Evolutionary conservation across 1,140 invertebrate species (phyloP), one percentile per base, ranked within the genome.

Genomic region (Dermatophagoides farinae): DNA sequence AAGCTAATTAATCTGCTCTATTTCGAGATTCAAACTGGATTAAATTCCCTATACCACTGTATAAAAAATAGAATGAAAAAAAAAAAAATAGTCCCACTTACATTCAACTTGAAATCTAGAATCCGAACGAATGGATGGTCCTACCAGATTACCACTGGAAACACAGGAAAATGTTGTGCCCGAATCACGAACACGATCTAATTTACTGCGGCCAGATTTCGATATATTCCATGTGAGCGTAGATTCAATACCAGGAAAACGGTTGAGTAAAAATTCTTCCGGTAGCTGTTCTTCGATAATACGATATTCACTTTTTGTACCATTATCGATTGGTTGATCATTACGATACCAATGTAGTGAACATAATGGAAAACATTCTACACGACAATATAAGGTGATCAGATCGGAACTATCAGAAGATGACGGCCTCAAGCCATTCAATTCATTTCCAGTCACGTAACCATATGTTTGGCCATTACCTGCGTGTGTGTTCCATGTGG

Each of bases 81-180:
- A 39, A 23, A 25, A 37, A 38, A 55, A 44, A 37, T 4, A 20
- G 10, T 43, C 41, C n/a, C 44, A 80, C 84, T 82, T 73, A 90
- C 86, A 92, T 75, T 91, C 86, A 22, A 90, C 85, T 43, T 81
- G 80, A 64, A 91, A 86, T 67, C 80, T 78, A 12, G 85, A 87
- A 25, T 79, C 82, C 67, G 83, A 86, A 59, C 80, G 80, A 43
- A 89, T 85, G 0, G 82, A 81, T 0, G 76, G 71, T 0, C 82
- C 83, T 11, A 82, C 81, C 1, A 71, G 67, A 70, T 89, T 90
- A 6, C 75, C 73, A 12, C 79, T 83, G 55, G 85, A 87, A 53
- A 79, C 74, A 71, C 88, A 92, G 22, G 83, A 85, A 70, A 89
- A 91, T 69, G 84, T 83, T 12, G 82, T 82, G 65, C 84, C 84